Evolutionary conservation across 2,888 invertebrate species (phyloP), one percentile per base, ranked within the genome.

Genomic region (Platerodrilus igneus): DNA sequence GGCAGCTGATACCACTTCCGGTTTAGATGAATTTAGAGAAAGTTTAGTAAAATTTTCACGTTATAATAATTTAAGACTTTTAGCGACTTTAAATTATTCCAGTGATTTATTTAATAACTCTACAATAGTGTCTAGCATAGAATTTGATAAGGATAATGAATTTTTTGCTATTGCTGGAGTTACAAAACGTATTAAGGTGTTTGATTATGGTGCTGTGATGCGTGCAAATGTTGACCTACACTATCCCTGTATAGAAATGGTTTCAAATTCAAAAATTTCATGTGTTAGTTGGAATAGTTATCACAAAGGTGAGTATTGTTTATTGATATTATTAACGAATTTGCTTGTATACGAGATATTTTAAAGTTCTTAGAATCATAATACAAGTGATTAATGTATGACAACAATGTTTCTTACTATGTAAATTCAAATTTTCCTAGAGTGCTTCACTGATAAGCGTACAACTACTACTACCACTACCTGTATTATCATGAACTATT

Each of bases 91-190:
- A 3, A 88, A 88, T 52, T 94, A 94, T 67, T 88, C 90, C 47
- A 85, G 83, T 58, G 94, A 94, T 66, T 79, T 90, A 34, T 86
- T 88, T 63, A 88, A 86, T 63, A 86, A 83, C 60, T 86, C 86
- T 3, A 88, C 86, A 3, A 88, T 89, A 49, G 88, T 88, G 3
- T 87, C 87, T 14, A 92, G 92, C 56, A 93, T 95, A 53, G 94
- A 94, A 68, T 95, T 95, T 70, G 94, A 95, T 65, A 89, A 92
- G 67, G 94, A 95, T 68, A 86, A 89, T 64, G 93, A 95, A 70
- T 87, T 85, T 67, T 93, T 95, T 70, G 94, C 94, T 0, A 92
- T 95, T 53, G 94, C 94, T 18, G 94, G 95, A 2, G 93, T 95
- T 7, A 93, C 93, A 0, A 92, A 91, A 64, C 79, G 90, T 45